Conservation (phyloP, 2,113 vertebrate genomes). For the Orientallactaga bullata region DNA sequence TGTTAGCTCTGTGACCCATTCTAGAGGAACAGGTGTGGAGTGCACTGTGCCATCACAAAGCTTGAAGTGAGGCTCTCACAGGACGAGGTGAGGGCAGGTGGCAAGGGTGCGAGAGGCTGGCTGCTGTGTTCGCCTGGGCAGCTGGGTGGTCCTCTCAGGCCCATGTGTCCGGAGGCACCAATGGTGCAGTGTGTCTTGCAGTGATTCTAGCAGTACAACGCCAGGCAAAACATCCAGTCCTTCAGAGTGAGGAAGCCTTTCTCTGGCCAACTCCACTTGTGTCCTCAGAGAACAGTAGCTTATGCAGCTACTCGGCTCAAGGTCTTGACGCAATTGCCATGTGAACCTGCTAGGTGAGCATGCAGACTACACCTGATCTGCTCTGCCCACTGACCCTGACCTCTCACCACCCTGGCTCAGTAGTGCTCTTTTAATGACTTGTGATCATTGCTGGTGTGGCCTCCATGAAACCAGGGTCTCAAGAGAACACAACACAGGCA, state of each 20-base stretch:
- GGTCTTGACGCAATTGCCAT: rapidly evolving
- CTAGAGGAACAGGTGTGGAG: not conserved
- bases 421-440: rapidly evolving
- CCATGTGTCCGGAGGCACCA: rapidly evolving
- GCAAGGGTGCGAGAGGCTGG: not conserved
- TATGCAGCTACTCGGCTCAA: too few species aligned
- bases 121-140: not conserved
- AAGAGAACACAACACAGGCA: rapidly evolving
- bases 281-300: not conserved
- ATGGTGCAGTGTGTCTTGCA: not conserved
- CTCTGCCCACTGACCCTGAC: not conserved
- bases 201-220: not conserved
- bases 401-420: too few species aligned
- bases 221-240: not conserved
- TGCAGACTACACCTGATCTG: too few species aligned
- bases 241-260: not conserved
- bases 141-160: not conserved
- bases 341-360: rapidly evolving
- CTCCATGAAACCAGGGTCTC: rapidly evolving
- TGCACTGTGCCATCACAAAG: not conserved
- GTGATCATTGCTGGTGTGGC: too few species aligned
- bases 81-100: not conserved
- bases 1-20: not conserved
- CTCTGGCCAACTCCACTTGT: not conserved
- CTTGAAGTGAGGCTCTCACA: not conserved